Conservation (phyloP, 2,888 invertebrate species). For the Diploptera punctata region DNA sequence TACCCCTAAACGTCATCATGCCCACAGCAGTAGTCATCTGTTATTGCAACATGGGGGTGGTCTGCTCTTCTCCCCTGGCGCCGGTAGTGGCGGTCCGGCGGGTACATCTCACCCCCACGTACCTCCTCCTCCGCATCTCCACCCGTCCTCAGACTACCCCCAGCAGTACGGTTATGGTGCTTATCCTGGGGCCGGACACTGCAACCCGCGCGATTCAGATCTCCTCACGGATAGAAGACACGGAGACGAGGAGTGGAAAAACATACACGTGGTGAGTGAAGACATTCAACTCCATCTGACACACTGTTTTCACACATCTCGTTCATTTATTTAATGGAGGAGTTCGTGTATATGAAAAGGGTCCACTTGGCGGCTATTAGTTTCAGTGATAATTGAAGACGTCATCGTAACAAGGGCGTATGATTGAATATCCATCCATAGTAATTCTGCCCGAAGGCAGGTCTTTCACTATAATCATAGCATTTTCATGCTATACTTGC, state of each 20-base stretch:
- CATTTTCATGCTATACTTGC: too few species aligned
- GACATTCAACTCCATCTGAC: too few species aligned
- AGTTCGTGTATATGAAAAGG: too few species aligned
- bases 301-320: too few species aligned
- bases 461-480: too few species aligned
- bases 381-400: too few species aligned
- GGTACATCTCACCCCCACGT: slow-evolving; percentile 50
- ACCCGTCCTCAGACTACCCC: slow-evolving; percentile 42
- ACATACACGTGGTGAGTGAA: slow-evolving; percentile 79
- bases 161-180: slow-evolving; percentile 53
- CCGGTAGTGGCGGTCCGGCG: slow-evolving; percentile 43
- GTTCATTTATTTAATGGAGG: too few species aligned
- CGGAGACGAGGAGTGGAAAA: slow-evolving; percentile 94
- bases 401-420: too few species aligned
- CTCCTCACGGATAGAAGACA: slow-evolving; percentile 53
- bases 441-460: too few species aligned
- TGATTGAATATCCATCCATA: too few species aligned
- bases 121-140: slow-evolving; percentile 50
- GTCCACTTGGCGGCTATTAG: too few species aligned
- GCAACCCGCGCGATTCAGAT: slow-evolving; percentile 49
- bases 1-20: slow-evolving; percentile 43
- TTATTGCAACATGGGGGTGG: slow-evolving; percentile 43
- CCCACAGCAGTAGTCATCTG: slow-evolving; percentile 32
- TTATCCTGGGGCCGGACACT: slow-evolving; percentile 42
- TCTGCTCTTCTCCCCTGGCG: slow-evolving; percentile 51